Percentiles rank a stretch among this genome's conserved stretches.
phyloP scores from a whole-genome alignment of 2,113 vertebrate species.

The Phalacrocorax carbo region DNA sequence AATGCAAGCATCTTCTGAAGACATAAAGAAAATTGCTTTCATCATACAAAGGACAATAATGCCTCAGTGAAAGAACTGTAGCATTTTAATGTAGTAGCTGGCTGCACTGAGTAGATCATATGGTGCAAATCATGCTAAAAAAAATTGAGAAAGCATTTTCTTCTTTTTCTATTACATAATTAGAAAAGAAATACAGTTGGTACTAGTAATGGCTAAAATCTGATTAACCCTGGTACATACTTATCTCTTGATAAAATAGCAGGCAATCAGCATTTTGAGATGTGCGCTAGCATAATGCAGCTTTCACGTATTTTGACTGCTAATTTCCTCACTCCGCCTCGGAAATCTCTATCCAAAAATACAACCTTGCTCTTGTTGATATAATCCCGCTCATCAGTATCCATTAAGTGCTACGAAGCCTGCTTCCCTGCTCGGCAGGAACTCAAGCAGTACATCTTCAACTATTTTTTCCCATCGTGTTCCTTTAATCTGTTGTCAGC shows the following conservation, averaged over 20 bases:
- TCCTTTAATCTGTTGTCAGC: not conserved
- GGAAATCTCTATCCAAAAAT: not conserved
- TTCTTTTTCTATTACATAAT: conserved; percentile 23
- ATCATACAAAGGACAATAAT: not conserved
- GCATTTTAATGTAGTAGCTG: conserved; percentile 22
- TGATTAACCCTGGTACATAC: conserved; percentile 18
- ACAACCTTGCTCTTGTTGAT: not conserved
- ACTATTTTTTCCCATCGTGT: not conserved
- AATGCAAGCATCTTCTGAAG: not conserved
- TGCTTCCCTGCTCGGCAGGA: not conserved
- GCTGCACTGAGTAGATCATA: conserved; percentile 22
- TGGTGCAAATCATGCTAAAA: conserved; percentile 29
- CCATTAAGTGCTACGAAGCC: not conserved
- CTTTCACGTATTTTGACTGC: conserved; percentile 6
- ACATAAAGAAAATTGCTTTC: conserved; percentile 18
- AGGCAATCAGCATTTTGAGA: not conserved
- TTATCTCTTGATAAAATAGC: not conserved
- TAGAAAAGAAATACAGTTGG: not conserved
- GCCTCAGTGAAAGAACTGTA: not conserved
- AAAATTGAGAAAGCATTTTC: conserved; percentile 3
- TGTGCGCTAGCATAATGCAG: not conserved
- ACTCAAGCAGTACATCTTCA: not conserved
- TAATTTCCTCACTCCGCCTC: not conserved
- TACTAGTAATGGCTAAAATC: conserved; percentile 3
- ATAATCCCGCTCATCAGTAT: not conserved